Evolutionary conservation across 2,888 invertebrate genomes (phyloP).

Genomic region (Xylophagus ater): DNA sequence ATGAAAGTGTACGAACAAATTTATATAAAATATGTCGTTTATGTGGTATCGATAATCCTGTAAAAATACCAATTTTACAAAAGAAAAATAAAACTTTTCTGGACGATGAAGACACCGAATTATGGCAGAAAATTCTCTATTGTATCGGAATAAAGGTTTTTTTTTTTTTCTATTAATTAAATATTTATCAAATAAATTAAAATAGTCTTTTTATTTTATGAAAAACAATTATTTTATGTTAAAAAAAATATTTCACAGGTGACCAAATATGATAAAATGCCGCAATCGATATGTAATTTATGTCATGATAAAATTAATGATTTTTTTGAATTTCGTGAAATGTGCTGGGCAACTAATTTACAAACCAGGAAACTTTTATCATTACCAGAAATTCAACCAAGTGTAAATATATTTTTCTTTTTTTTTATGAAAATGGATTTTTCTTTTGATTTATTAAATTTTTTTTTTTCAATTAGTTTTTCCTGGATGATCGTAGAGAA

Average conservation of each 20-base stretch:
- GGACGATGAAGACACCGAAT: constrained; percentile 26
- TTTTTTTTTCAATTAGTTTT: too few species aligned
- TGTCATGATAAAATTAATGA: constrained; percentile 53
- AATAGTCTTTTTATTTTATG: not conserved
- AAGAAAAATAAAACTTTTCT: not conserved
- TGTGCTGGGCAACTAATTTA: constrained; percentile 45
- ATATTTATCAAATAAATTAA: not conserved
- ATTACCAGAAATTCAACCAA: constrained; percentile 25
- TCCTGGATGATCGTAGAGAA: too few species aligned
- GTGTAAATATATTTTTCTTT: constrained; percentile 21
- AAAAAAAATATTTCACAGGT: constrained; percentile 37
- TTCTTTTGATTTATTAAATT: too few species aligned
- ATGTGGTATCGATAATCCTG: constrained; percentile 37
- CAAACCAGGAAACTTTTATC: constrained; percentile 40
- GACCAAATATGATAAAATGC: constrained; percentile 47
- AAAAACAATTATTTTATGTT: not conserved
- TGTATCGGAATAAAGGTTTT: constrained; percentile 30
- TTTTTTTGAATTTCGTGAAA: constrained; percentile 48
- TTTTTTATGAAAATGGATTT: too few species aligned
- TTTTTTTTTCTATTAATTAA: constrained; percentile 8
- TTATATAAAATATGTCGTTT: constrained; percentile 37
- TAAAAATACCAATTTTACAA: constrained; percentile 29
- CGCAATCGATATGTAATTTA: constrained; percentile 47
- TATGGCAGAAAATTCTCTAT: constrained; percentile 31
- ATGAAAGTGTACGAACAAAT: constrained; percentile 32